A percentile compares a stretch with the other conserved stretches of the same genome.
Conservation (phyloP, 2,888 invertebrate species). For the Caenorhabditis sinica region DNA sequence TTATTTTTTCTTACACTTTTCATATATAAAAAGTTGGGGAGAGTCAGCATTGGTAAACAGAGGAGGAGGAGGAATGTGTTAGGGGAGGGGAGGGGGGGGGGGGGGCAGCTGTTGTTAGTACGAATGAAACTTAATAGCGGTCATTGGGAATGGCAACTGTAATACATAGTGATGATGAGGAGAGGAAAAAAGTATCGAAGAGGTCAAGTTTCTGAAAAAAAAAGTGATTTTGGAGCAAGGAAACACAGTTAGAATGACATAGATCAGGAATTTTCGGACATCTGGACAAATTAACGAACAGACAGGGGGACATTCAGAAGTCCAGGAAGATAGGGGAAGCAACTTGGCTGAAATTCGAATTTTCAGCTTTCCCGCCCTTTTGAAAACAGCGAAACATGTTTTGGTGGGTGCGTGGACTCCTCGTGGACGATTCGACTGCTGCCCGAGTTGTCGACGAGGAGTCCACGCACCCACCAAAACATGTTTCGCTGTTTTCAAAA, state of each 20-base stretch:
- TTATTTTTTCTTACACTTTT: conserved; percentile 2
- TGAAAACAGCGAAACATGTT: no score
- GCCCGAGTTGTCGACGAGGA: no score
- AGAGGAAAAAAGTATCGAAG: background rate
- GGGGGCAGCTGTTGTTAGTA: conserved; percentile 33
- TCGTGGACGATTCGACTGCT: no score
- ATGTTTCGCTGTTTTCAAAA: no score
- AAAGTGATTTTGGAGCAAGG: background rate
- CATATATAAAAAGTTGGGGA: background rate
- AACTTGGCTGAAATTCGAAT: no score
- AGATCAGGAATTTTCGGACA: background rate
- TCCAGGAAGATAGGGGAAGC: no score
- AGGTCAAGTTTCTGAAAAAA: background rate
- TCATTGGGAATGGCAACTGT: conserved; percentile 5
- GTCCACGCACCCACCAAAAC: no score
- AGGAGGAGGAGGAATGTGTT: background rate
- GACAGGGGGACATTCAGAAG: no score
- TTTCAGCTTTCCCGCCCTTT: no score
- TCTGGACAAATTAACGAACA: no score
- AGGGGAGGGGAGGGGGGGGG: background rate
- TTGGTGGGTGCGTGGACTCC: no score
- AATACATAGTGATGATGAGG: background rate
- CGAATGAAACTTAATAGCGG: conserved; percentile 33
- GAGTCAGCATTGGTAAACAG: conserved; percentile 6
- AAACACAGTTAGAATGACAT: background rate